These are phyloP conservation scores for Falco columbarius DNA, from an alignment of 2,797 vertebrate genomes.

Conservation along the genomic window DNA sequence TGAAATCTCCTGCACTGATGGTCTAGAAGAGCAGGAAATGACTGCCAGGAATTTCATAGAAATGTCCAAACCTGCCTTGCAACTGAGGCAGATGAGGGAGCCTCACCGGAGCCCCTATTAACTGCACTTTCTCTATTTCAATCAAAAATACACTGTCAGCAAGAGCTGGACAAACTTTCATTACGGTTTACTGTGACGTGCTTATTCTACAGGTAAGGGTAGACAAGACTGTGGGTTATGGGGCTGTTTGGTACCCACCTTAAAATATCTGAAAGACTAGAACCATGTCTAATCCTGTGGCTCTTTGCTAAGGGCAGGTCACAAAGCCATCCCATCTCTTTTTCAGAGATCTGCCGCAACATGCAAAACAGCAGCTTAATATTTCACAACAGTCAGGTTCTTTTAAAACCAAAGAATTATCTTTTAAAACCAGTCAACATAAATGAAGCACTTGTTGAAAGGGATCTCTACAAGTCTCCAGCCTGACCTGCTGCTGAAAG, in stretches of 20 bases:
- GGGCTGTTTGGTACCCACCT: not conserved
- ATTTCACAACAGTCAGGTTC: not conserved
- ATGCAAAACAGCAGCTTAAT: not conserved
- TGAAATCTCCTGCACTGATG: not conserved
- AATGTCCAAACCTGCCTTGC: not conserved
- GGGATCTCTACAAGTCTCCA: not conserved
- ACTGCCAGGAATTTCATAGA: not conserved
- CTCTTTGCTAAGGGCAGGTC: not conserved
- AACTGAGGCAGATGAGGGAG: accelerated
- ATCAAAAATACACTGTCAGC: not conserved
- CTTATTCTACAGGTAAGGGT: not conserved
- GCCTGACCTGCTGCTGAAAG: not conserved
- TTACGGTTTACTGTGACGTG: not conserved
- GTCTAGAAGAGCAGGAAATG: not conserved
- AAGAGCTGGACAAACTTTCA: not conserved
- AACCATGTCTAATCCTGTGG: not conserved
- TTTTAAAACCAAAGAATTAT: not conserved
- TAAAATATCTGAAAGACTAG: not conserved
- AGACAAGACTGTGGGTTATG: not conserved
- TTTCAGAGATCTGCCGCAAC: not conserved
- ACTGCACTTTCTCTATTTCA: not conserved
- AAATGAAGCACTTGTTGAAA: not conserved
- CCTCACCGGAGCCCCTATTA: not conserved
- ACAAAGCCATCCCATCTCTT: not conserved
- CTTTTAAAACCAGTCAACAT: not conserved